Evolutionary conservation across 2,797 vertebrate species (phyloP).

Genomic region (Myotis daubentonii): DNA sequence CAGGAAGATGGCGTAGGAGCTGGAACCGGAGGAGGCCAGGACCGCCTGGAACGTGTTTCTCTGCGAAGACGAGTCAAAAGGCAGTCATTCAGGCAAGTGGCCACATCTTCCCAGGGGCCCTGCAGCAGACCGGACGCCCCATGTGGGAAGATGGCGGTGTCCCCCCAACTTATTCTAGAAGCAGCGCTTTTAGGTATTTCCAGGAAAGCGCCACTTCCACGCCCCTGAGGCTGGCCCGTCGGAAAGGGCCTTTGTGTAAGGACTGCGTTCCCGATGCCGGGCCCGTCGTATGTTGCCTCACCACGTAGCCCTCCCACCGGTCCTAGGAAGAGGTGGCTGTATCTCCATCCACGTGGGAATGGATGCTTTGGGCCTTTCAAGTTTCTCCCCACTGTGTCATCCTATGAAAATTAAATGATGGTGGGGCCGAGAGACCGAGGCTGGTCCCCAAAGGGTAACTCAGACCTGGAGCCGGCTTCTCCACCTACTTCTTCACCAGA

Average conservation of each 20-base stretch:
- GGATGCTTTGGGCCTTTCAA: not conserved
- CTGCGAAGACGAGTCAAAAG: slow-evolving; percentile 83
- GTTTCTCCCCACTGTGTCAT: not conserved
- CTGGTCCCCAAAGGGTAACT: not conserved
- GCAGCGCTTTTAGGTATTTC: not conserved
- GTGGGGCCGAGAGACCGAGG: not conserved
- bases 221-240: not conserved
- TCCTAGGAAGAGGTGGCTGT: too few species aligned
- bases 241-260: too few species aligned
- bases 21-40: slow-evolving; percentile 89
- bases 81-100: not conserved
- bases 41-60: slow-evolving; percentile 96
- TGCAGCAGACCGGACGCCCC: not conserved
- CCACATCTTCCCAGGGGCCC: not conserved
- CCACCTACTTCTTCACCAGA: not conserved
- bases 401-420: not conserved
- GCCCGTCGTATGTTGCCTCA: too few species aligned
- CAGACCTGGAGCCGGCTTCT: not conserved
- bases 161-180: not conserved
- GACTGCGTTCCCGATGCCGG: too few species aligned
- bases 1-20: slow-evolving; percentile 93
- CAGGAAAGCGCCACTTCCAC: not conserved
- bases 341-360: not conserved
- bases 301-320: too few species aligned
- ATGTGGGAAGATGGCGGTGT: not conserved